Evolutionary conservation across 2,888 invertebrate species (phyloP).

Genomic region (Patella ulyssiponensis): DNA sequence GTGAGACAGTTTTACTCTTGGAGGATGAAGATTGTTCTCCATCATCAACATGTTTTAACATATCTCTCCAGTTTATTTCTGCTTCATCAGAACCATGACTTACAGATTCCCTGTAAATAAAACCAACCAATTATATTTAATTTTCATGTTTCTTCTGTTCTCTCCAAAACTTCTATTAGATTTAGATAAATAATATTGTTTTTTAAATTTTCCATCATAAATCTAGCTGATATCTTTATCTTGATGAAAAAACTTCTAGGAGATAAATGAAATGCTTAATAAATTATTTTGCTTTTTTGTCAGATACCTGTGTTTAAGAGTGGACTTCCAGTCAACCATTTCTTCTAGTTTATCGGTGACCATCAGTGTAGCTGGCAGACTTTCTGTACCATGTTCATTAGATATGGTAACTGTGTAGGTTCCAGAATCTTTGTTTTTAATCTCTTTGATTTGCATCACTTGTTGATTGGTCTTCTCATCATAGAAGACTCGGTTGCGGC

Average conservation of each 20-base stretch:
- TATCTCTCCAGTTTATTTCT: constrained; percentile 46
- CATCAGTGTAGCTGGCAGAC: constrained; percentile 70
- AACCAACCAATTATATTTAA: constrained; percentile 5
- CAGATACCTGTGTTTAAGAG: constrained; percentile 67
- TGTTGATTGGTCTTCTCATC: constrained; percentile 63
- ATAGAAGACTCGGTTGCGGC: constrained; percentile 58
- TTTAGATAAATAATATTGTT: no score
- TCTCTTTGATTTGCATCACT: constrained; percentile 65
- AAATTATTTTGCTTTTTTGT: no score
- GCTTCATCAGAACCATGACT: constrained; percentile 41
- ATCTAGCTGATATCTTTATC: no score
- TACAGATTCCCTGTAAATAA: constrained; percentile 39
- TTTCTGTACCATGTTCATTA: constrained; percentile 68
- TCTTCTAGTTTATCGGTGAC: constrained; percentile 70
- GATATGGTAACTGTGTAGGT: constrained; percentile 69
- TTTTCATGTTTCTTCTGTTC: no score
- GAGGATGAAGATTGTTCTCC: constrained; percentile 43
- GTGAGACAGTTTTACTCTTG: constrained; percentile 31
- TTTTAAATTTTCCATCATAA: no score
- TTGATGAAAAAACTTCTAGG: no score
- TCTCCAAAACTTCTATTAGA: no score
- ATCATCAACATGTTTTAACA: constrained; percentile 41
- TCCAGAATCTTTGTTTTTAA: constrained; percentile 69
- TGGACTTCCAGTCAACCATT: constrained; percentile 68
- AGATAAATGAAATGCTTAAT: no score